These are phyloP conservation scores for Lepidurus couesii DNA, from an alignment of 1,140 invertebrate genomes.

Conservation along the genomic window DNA sequence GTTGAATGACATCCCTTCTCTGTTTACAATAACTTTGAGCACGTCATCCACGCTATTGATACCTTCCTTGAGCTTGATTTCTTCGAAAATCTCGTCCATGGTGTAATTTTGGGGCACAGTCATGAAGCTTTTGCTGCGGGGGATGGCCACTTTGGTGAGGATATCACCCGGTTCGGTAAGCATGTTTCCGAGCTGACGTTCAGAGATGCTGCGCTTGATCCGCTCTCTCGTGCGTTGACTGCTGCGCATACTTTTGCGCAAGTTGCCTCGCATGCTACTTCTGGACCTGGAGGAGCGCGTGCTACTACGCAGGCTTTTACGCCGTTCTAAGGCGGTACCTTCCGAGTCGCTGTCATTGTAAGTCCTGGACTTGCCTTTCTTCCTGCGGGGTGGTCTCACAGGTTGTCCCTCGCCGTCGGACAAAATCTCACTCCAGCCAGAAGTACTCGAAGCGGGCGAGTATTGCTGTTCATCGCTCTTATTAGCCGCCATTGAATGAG, in stretches of 20 bases:
- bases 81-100: conserved; percentile 39
- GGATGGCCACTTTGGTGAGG: conserved; percentile 73
- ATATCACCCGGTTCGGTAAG: conserved; percentile 55
- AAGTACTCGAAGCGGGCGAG: conserved; percentile 30
- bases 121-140: conserved; percentile 67
- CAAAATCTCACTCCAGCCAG: conserved; percentile 33
- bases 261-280: conserved; percentile 29
- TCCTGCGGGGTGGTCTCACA: conserved; percentile 33
- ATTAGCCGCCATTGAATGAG: conserved; percentile 14
- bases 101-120: conserved; percentile 33
- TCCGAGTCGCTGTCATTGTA: conserved; percentile 16
- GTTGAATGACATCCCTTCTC: conserved; percentile 86
- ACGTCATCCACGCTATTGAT: conserved; percentile 81
- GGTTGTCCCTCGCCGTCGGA: conserved; percentile 23
- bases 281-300: conserved; percentile 22
- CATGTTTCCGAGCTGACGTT: conserved; percentile 31
- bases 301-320: conserved; percentile 29
- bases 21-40: conserved; percentile 75
- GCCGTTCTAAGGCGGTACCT: conserved; percentile 20
- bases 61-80: conserved; percentile 58
- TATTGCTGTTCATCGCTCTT: conserved; percentile 27
- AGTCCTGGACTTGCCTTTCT: conserved; percentile 27
- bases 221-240: conserved; percentile 13
- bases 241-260: conserved; percentile 28
- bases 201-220: conserved; percentile 33